Evolutionary conservation across 2,113 vertebrate genomes (phyloP).

Genomic region (Meleagris gallopavo): DNA sequence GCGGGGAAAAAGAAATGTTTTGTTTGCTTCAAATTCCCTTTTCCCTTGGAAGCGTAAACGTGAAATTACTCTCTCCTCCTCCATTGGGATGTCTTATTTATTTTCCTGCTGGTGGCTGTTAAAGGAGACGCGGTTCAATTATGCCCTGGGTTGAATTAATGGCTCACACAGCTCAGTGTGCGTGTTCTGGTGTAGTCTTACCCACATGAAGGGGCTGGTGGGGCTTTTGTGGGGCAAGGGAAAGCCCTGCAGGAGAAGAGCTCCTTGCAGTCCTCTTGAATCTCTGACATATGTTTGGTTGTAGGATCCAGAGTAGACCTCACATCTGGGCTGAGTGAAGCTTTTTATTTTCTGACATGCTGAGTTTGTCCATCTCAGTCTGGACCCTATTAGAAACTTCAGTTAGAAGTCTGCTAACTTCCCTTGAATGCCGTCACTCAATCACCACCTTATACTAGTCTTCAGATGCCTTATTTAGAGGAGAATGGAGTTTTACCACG

Average conservation of each 20-base stretch:
- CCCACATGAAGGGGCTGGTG: background rate
- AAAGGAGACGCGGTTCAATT: slow-evolving; percentile 35
- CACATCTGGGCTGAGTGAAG: background rate
- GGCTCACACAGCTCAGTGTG: background rate
- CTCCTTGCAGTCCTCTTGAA: background rate
- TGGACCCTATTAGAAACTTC: background rate
- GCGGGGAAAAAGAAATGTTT: slow-evolving; percentile 5
- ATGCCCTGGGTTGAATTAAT: background rate
- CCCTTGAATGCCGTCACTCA: background rate
- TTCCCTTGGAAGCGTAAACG: slow-evolving; percentile 8
- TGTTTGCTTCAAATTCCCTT: slow-evolving; percentile 54
- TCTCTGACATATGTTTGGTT: background rate
- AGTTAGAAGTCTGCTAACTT: background rate
- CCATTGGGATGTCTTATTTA: slow-evolving; percentile 57
- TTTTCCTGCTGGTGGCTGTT: slow-evolving; percentile 35
- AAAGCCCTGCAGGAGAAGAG: background rate
- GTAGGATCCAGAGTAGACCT: background rate
- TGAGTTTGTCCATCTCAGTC: background rate
- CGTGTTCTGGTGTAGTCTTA: background rate
- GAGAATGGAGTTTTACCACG: background rate
- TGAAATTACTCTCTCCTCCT: slow-evolving; percentile 42
- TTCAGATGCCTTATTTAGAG: background rate
- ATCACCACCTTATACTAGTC: background rate
- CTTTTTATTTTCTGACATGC: background rate
- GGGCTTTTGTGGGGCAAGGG: background rate